phyloP scores from a whole-genome alignment of 2,888 invertebrate genomes.

The Meliscaeva auricollis region DNA sequence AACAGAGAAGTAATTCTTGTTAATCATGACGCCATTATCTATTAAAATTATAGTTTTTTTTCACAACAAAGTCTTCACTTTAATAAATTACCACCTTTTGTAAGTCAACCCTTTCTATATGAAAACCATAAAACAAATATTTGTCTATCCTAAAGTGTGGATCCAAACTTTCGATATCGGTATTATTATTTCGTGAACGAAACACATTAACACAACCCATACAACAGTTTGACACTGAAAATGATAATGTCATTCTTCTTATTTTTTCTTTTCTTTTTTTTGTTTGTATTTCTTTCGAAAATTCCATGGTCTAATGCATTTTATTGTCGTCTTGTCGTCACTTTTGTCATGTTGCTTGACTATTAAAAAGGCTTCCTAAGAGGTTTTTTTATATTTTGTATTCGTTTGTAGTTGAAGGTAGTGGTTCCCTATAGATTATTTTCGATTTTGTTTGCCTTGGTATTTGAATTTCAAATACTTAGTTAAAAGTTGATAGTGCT shows the following conservation, averaged over 20 bases:
- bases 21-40: too few relatives aligned
- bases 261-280: background rate
- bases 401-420: background rate
- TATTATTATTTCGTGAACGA: conserved; percentile 40
- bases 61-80: too few relatives aligned
- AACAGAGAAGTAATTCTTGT: too few relatives aligned
- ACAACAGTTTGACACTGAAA: conserved; percentile 48
- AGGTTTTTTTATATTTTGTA: background rate
- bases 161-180: conserved; percentile 5
- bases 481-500: too few relatives aligned
- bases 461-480: too few relatives aligned
- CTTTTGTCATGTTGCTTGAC: conserved; percentile 23
- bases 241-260: conserved; percentile 29
- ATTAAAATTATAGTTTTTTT: too few relatives aligned
- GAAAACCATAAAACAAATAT: background rate
- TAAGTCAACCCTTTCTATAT: too few relatives aligned
- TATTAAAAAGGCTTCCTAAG: conserved; percentile 46
- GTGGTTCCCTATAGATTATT: background rate
- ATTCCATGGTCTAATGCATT: conserved; percentile 27
- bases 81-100: too few relatives aligned
- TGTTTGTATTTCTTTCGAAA: background rate
- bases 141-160: background rate
- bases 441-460: background rate
- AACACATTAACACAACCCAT: conserved; percentile 51
- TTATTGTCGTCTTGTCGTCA: conserved; percentile 19